These are phyloP conservation scores for Propithecus perrieri DNA, from an alignment of 2,797 vertebrate genomes.

Conservation along the genomic window DNA sequence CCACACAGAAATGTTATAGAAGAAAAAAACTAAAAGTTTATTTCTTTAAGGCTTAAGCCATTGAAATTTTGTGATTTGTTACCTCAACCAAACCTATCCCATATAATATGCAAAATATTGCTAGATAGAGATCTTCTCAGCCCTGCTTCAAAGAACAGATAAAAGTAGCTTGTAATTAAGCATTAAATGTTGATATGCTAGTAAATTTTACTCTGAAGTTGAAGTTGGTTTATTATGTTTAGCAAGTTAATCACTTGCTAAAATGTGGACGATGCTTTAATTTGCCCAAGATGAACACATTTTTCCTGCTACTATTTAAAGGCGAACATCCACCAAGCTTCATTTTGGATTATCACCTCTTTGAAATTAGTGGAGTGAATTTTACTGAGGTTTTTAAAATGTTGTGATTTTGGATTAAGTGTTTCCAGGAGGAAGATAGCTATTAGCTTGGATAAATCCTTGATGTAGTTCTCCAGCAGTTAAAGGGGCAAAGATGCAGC, in stretches of 20 bases:
- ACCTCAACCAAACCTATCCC: neutral
- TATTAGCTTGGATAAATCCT: slow-evolving; percentile 47
- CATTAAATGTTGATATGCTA: slow-evolving; percentile 48
- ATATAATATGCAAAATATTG: neutral
- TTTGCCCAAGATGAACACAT: slow-evolving; percentile 7
- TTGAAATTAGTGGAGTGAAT: slow-evolving; percentile 64
- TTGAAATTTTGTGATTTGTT: neutral
- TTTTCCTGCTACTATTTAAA: slow-evolving; percentile 50
- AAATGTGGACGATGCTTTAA: slow-evolving; percentile 37
- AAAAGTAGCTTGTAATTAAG: slow-evolving; percentile 52
- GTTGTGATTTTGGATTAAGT: slow-evolving; percentile 62
- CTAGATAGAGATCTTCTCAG: neutral
- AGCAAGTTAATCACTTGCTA: slow-evolving; percentile 60
- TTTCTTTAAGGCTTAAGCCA: neutral
- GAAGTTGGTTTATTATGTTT: slow-evolving; percentile 55
- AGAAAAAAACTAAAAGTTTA: neutral
- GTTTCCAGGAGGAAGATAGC: slow-evolving; percentile 22
- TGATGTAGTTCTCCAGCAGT: slow-evolving; percentile 38
- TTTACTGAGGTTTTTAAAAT: slow-evolving; percentile 68
- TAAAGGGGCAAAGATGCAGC: slow-evolving; percentile 69
- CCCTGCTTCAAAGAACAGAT: slow-evolving; percentile 40
- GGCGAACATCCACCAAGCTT: slow-evolving; percentile 24
- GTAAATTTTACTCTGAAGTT: slow-evolving; percentile 54
- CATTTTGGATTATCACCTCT: slow-evolving; percentile 53
- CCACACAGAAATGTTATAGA: neutral